Evolutionary conservation across 2,797 vertebrate species (phyloP).

Genomic region (Poecilia picta): DNA sequence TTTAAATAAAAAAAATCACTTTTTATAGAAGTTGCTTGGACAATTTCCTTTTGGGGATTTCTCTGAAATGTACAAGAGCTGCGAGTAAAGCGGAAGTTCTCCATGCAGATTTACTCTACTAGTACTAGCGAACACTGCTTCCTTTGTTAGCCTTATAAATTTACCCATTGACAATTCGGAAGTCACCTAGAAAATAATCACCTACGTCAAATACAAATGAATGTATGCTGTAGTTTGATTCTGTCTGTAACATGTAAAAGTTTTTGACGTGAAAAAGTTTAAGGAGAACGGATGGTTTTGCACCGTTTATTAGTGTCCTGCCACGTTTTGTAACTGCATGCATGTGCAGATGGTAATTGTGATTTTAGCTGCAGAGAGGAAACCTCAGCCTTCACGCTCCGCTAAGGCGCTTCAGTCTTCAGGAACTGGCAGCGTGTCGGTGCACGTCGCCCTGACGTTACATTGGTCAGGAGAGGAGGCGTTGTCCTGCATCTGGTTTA

Average conservation of each 20-base stretch:
- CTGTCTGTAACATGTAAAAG: neutral
- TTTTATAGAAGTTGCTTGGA: slow-evolving; percentile 60
- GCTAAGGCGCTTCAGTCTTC: slow-evolving; percentile 27
- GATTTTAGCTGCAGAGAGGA: slow-evolving; percentile 18
- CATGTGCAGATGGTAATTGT: neutral
- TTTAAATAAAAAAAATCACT: slow-evolving; percentile 83
- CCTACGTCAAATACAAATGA: neutral
- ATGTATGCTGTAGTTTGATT: neutral
- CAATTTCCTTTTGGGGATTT: neutral
- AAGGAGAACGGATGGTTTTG: neutral
- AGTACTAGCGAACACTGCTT: neutral
- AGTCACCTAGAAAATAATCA: neutral
- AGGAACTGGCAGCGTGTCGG: slow-evolving; percentile 8
- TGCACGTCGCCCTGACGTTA: slow-evolving; percentile 34
- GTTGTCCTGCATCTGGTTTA: slow-evolving; percentile 40
- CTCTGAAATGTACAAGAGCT: neutral
- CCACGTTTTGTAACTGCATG: neutral
- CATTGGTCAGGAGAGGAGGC: slow-evolving; percentile 73
- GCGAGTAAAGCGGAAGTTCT: slow-evolving; percentile 6
- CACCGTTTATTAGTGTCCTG: neutral
- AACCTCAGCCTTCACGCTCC: slow-evolving; percentile 47
- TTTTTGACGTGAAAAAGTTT: neutral
- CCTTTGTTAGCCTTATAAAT: neutral
- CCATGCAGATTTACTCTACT: neutral
- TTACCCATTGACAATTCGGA: too few relatives aligned